These are phyloP conservation scores for Pristis pectinata DNA, from an alignment of 2,797 vertebrate species.

Conservation along the genomic window DNA sequence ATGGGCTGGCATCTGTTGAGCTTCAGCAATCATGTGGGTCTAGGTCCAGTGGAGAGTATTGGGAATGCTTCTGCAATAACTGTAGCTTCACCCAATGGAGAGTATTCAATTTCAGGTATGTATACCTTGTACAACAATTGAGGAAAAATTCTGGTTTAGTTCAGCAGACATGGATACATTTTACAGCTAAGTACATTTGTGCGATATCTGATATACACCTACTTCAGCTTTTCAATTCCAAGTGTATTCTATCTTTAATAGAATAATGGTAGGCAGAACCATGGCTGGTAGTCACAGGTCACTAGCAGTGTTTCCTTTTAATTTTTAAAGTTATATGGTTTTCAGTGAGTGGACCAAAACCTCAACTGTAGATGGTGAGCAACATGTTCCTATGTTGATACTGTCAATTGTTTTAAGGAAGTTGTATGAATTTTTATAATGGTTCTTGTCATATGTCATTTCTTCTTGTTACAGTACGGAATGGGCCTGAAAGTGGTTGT, in stretches of 20 bases:
- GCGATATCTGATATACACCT: background rate
- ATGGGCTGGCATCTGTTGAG: conserved; percentile 98
- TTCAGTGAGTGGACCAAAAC: background rate
- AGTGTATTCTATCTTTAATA: no score
- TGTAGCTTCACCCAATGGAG: conserved; percentile 84
- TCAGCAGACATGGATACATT: background rate
- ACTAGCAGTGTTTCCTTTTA: background rate
- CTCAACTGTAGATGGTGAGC: background rate
- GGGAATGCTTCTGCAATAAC: conserved; percentile 93
- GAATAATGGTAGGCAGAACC: background rate
- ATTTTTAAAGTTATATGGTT: background rate
- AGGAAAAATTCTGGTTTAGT: background rate
- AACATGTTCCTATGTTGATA: background rate
- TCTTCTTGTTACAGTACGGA: conserved; percentile 66
- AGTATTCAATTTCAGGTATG: conserved; percentile 87
- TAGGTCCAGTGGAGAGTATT: conserved; percentile 88
- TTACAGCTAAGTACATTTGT: background rate
- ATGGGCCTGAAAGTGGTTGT: conserved; percentile 84
- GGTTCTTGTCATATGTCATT: background rate
- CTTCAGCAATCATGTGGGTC: conserved; percentile 90
- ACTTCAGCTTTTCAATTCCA: background rate
- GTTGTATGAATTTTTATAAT: background rate
- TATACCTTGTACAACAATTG: background rate
- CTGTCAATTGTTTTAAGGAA: background rate
- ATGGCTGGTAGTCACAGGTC: background rate